Evolutionary conservation across 92 coral and sea anemone species (phyloP).

Genomic region (Pocillopora meandrina): DNA sequence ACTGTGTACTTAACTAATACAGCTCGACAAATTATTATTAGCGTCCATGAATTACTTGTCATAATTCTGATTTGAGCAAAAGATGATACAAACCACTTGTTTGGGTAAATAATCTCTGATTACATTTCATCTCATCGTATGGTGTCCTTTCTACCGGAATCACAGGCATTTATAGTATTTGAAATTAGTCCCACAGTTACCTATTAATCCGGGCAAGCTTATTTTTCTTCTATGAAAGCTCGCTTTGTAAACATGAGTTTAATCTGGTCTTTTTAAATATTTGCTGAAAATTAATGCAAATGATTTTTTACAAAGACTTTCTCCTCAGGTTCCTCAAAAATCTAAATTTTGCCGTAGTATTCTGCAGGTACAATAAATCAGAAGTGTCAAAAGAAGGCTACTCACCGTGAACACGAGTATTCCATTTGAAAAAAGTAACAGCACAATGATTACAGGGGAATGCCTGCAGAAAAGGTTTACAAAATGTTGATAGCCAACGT

Average conservation of each 20-base stretch:
- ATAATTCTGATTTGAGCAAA: too few relatives aligned
- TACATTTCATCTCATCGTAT: too few relatives aligned
- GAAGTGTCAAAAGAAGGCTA: neutral
- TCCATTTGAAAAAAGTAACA: neutral
- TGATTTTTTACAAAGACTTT: neutral
- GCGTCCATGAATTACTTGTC: too few relatives aligned
- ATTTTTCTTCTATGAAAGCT: neutral
- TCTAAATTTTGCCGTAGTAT: neutral
- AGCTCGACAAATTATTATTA: too few relatives aligned
- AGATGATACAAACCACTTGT: neutral
- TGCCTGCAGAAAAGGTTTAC: neutral
- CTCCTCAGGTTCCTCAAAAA: neutral
- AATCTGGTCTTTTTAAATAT: neutral
- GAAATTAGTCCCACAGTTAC: neutral
- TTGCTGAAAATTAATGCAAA: neutral
- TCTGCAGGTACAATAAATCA: neutral
- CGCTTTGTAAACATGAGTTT: slow-evolving; percentile 1
- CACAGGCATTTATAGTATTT: slow-evolving; percentile 14
- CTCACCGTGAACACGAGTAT: slow-evolving; percentile 2
- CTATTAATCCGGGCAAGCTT: neutral
- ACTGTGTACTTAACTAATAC: too few relatives aligned
- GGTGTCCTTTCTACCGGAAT: neutral
- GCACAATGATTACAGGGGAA: neutral
- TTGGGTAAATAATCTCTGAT: neutral
- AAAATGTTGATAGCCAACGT: too few relatives aligned